Percentiles rank a stretch among this genome's conserved stretches.
Conservation (phyloP, 2,888 invertebrate species). For the Melinaea marsaeus region DNA sequence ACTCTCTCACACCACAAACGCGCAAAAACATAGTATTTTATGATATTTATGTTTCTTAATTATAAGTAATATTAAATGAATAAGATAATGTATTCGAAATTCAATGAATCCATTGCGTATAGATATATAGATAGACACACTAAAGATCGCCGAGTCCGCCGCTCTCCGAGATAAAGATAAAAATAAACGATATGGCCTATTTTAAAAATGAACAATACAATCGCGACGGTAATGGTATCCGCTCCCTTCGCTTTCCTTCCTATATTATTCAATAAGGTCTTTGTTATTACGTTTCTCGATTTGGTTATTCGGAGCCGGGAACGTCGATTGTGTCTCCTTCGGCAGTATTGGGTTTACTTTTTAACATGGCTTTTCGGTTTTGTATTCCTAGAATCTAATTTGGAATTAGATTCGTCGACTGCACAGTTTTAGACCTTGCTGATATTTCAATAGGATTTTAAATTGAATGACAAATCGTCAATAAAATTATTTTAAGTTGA, state of each 20-base stretch:
- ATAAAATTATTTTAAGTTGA: too few relatives aligned
- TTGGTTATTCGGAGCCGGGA: slow-evolving; percentile 1
- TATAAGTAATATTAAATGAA: neutral
- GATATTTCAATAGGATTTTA: too few relatives aligned
- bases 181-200: slow-evolving; percentile 3
- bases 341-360: slow-evolving; percentile 5
- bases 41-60: too few relatives aligned
- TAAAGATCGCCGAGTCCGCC: neutral
- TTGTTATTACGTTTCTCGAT: slow-evolving; percentile 9
- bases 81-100: neutral
- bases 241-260: slow-evolving; percentile 19
- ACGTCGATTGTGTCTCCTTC: slow-evolving; percentile 5
- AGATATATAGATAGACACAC: neutral
- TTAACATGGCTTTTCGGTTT: neutral
- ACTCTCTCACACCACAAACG: too few relatives aligned
- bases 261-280: slow-evolving; percentile 25
- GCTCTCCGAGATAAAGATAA: neutral
- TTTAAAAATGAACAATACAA: slow-evolving; percentile 8
- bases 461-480: too few relatives aligned
- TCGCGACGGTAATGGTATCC: slow-evolving; percentile 28
- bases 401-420: neutral
- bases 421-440: neutral
- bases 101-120: neutral
- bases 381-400: slow-evolving; percentile 1
- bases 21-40: too few relatives aligned